phyloP scores from a whole-genome alignment of 2,888 invertebrate species.

The Parnassius orleans region DNA sequence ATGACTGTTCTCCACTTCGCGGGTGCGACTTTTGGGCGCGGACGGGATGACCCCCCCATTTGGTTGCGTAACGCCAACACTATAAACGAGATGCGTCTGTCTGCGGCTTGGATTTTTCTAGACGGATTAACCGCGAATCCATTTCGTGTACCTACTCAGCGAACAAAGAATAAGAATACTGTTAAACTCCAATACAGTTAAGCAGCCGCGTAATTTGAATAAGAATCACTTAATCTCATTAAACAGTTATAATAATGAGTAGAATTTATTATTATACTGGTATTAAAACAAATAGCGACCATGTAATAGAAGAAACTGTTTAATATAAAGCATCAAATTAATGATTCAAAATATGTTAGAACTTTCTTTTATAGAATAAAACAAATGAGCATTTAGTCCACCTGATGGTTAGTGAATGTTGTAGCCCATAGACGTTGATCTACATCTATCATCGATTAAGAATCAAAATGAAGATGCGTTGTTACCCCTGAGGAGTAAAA shows the following conservation, averaged over 20 bases:
- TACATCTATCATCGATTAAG: too few species aligned
- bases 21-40: slow-evolving; percentile 77
- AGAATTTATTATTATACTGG: background rate
- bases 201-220: slow-evolving; percentile 7
- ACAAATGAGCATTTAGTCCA: too few species aligned
- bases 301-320: too few species aligned
- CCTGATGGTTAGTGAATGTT: too few species aligned
- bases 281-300: too few species aligned
- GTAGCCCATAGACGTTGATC: too few species aligned
- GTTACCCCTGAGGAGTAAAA: too few species aligned
- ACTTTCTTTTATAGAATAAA: too few species aligned
- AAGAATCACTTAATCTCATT: slow-evolving; percentile 1
- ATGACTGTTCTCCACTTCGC: slow-evolving; percentile 80
- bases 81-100: slow-evolving; percentile 40
- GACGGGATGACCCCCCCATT: slow-evolving; percentile 72
- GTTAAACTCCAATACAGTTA: slow-evolving; percentile 5
- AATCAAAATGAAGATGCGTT: too few species aligned
- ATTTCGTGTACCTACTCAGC: slow-evolving; percentile 11
- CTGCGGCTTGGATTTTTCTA: slow-evolving; percentile 9
- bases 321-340: too few species aligned
- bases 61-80: slow-evolving; percentile 64
- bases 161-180: slow-evolving; percentile 5
- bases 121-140: slow-evolving; percentile 13
- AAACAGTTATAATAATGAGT: background rate
- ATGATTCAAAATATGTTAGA: too few species aligned